Evolutionary conservation across 2,113 vertebrate species (phyloP), one percentile per base, ranked within the genome.

Genomic region (Sebastes schlegelii): DNA sequence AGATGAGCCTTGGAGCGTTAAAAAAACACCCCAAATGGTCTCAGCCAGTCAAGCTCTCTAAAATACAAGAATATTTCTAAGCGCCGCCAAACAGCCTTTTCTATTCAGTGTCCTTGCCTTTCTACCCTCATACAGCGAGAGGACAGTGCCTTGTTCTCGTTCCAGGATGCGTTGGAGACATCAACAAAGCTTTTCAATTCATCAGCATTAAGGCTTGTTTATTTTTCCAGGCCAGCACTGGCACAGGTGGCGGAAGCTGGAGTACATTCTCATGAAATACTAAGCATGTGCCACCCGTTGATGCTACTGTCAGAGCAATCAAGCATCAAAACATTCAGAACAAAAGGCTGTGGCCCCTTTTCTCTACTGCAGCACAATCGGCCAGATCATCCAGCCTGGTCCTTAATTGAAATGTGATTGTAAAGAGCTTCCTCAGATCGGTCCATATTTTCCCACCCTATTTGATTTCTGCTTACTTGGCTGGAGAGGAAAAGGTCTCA

Each of bases 221-320:
- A 65, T 40, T 49, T 58, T 21, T 74, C 6, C 34, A 55, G 8
- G 82, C 34, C 67, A 46, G 82, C 72, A 21, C 40, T 83, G 80
- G 86, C 85, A 69, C 88, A 85, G 83, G 79, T 84, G 87, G n/a
- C 4, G 49, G 23, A 55, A 46, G 64, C 79, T 69, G 55, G 74
- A 86, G 77, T 58, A 72, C 17, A 26, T 51, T 71, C 74, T 83
- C 74, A 74, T 86, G 65, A 90, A 90, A 87, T 62, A 88, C 82
- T 77, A 72, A 86, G 52, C 77, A 43, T n/a, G 79, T 42, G 76
- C 64, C 65, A 68, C 65, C 58, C 67, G 11, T 65, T 87, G 87
- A 91, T 82, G 84, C 77, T 52, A 19, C 79, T 81, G 78, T 86
- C 83, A 89, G 73, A 82, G 85, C 81, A 79, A 88, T 77, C 65